Percentiles rank a stretch among this genome's conserved stretches.
These are phyloP conservation scores for Pseudotriccus pelzelni DNA, from an alignment of 2,797 vertebrate genomes.

Conservation along the genomic window DNA sequence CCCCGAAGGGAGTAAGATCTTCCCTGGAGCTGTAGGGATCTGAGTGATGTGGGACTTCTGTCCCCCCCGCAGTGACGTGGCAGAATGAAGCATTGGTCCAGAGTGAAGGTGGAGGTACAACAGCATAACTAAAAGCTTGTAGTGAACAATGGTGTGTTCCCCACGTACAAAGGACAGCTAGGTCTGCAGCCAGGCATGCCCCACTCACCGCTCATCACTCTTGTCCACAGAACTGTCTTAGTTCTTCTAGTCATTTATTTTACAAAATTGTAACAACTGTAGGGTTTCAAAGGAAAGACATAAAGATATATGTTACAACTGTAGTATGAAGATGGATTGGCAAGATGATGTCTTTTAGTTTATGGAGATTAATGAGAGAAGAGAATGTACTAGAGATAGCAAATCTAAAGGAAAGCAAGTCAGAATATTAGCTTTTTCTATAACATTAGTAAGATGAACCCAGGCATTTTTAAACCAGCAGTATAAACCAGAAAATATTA, in stretches of 20 bases:
- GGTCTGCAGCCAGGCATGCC: neutral
- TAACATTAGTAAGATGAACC: neutral
- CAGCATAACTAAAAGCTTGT: neutral
- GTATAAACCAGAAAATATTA: neutral
- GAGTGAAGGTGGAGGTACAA: neutral
- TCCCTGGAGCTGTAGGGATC: neutral
- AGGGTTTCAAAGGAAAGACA: neutral
- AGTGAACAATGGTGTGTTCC: neutral
- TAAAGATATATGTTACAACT: neutral
- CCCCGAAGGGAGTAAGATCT: neutral
- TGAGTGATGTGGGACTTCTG: neutral
- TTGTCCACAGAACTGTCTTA: neutral
- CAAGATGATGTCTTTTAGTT: neutral
- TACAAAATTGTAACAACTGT: neutral
- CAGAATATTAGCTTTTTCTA: neutral
- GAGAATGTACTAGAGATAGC: neutral
- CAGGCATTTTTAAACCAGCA: neutral
- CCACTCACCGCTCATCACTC: accelerated
- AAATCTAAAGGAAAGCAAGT: neutral
- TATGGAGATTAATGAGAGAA: neutral
- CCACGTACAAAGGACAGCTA: neutral
- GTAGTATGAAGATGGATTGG: neutral
- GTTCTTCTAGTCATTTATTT: neutral
- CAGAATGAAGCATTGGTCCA: neutral
- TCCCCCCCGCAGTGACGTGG: accelerated